phyloP scores from a whole-genome alignment of 2,797 vertebrate genomes.

The Sebastes baramenuke region DNA sequence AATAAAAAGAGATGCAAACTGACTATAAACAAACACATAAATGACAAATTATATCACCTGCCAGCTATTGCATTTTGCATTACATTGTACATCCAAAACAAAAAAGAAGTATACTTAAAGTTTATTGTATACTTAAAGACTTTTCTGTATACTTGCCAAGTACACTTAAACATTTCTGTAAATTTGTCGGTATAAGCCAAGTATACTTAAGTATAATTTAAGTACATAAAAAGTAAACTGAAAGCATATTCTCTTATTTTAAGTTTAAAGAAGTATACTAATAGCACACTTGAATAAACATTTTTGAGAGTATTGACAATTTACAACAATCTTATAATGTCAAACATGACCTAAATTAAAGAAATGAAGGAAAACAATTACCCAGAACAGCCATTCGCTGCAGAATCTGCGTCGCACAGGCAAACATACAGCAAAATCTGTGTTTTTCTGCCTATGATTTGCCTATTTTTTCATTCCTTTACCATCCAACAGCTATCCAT shows the following conservation, averaged over 20 bases:
- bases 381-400: conserved; percentile 40
- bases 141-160: too few species aligned
- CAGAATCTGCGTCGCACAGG: conserved; percentile 19
- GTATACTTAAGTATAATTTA: too few species aligned
- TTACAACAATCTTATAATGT: neutral
- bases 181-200: too few species aligned
- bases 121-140: too few species aligned
- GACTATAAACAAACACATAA: neutral
- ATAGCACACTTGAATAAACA: neutral
- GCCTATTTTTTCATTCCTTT: neutral
- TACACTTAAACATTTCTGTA: too few species aligned
- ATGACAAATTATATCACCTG: neutral
- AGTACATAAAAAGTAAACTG: too few species aligned
- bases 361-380: conserved; percentile 4
- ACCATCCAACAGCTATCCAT: neutral
- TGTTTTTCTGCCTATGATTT: neutral
- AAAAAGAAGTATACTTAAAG: too few species aligned
- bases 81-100: neutral
- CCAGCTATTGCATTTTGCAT: neutral
- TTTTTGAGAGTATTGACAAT: neutral
- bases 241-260: too few species aligned
- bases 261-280: neutral
- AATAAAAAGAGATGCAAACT: too few species aligned
- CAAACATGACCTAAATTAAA: neutral
- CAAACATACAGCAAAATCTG: conserved; percentile 19